phyloP scores from a whole-genome alignment of 1,140 invertebrate genomes.

The Coboldia fuscipes region DNA sequence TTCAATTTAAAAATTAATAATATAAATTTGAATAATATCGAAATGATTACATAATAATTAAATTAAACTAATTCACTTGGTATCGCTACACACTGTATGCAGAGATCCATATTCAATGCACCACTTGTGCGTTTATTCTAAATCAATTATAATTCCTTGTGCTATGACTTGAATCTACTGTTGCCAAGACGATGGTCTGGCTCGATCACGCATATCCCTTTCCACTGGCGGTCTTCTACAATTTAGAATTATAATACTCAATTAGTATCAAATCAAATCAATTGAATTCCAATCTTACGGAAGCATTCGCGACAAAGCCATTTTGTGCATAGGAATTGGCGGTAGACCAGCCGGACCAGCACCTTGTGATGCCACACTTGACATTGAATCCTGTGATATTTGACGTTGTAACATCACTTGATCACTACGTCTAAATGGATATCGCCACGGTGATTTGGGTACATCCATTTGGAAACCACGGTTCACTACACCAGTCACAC shows the following conservation, averaged over 20 bases:
- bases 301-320: slow-evolving; percentile 17
- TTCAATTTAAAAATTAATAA: no score
- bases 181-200: not conserved
- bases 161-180: no score
- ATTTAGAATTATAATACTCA: not conserved
- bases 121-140: no score
- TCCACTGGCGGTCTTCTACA: not conserved
- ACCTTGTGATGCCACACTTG: slow-evolving; percentile 22
- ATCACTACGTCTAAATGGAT: slow-evolving; percentile 23
- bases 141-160: no score
- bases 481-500: slow-evolving; percentile 25
- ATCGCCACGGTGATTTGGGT: slow-evolving; percentile 33
- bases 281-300: slow-evolving; percentile 10
- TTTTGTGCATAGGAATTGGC: slow-evolving; percentile 17
- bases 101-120: no score
- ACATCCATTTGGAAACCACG: slow-evolving; percentile 32
- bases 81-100: no score
- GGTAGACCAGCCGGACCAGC: slow-evolving; percentile 15
- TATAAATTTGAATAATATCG: no score
- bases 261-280: not conserved
- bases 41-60: no score
- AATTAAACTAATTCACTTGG: no score
- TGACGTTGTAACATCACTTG: slow-evolving; percentile 14
- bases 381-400: slow-evolving; percentile 21
- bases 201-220: no score